A percentile compares a stretch with the other conserved stretches of the same genome.
Conservation (phyloP, 2,888 invertebrate species). For the Sinodicranocentrus sp. region DNA sequence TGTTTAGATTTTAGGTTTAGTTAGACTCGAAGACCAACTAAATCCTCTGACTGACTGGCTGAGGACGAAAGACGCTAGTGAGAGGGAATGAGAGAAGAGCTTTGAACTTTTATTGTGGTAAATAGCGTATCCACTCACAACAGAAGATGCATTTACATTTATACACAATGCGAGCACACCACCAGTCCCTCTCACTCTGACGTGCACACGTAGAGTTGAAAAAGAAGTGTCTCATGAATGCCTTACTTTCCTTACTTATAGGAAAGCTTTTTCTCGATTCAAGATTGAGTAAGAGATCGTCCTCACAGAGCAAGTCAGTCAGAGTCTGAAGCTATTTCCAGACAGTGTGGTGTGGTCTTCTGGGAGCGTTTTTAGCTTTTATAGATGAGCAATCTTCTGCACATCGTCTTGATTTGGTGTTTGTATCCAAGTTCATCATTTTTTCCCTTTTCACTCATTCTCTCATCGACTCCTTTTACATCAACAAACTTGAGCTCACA, state of each 20-base stretch:
- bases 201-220: not conserved
- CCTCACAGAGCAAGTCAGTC: slow-evolving; percentile 36
- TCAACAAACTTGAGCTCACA: not conserved
- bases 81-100: slow-evolving; percentile 40
- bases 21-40: slow-evolving; percentile 11
- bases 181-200: slow-evolving; percentile 29
- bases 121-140: slow-evolving; percentile 23
- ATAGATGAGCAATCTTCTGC: no score
- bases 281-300: slow-evolving; percentile 30
- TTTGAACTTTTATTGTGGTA: slow-evolving; percentile 56
- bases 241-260: slow-evolving; percentile 40
- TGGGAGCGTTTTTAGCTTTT: not conserved
- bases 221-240: slow-evolving; percentile 41
- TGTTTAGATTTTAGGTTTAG: not conserved
- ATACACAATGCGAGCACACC: not conserved
- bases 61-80: slow-evolving; percentile 17
- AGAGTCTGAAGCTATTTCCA: slow-evolving; percentile 49
- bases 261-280: slow-evolving; percentile 39
- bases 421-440: not conserved
- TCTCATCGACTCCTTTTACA: not conserved
- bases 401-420: no score
- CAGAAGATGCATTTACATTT: slow-evolving; percentile 36
- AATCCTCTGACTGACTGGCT: slow-evolving; percentile 47
- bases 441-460: no score
- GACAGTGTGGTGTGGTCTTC: slow-evolving; percentile 31